These are phyloP conservation scores for Glaucopsyche alexis DNA, from an alignment of 2,888 invertebrate species.

Conservation along the genomic window DNA sequence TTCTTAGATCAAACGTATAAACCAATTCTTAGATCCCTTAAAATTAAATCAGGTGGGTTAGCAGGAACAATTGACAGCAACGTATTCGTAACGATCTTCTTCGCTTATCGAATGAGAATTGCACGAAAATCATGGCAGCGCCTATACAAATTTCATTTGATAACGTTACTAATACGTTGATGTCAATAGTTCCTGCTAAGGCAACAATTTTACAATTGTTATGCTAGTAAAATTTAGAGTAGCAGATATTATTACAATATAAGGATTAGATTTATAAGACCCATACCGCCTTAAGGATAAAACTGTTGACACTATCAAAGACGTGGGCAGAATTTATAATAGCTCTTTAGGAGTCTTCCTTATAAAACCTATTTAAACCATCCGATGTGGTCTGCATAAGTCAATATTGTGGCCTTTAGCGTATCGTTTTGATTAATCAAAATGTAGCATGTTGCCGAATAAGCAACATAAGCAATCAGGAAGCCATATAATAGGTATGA, in stretches of 20 bases:
- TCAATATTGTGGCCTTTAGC: not conserved
- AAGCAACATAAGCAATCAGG: no score
- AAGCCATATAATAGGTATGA: not conserved
- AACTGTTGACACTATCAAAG: constrained; percentile 5
- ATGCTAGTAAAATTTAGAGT: not conserved
- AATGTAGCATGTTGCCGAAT: not conserved
- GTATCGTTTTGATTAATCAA: not conserved
- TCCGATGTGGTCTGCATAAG: constrained; percentile 14
- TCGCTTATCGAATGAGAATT: no score
- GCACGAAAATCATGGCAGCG: no score
- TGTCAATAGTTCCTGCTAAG: no score
- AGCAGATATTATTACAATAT: not conserved
- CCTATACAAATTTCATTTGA: no score
- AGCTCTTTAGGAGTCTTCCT: not conserved
- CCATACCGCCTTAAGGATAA: not conserved
- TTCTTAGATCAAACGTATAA: no score
- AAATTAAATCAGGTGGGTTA: no score
- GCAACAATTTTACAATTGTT: not conserved
- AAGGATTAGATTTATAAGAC: not conserved
- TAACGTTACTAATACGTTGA: no score
- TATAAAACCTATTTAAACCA: not conserved
- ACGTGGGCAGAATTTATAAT: constrained; percentile 10
- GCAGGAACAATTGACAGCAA: no score
- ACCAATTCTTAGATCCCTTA: no score
- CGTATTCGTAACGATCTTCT: no score